phyloP scores from a whole-genome alignment of 2,113 vertebrate genomes.

The Bungarus multicinctus region DNA sequence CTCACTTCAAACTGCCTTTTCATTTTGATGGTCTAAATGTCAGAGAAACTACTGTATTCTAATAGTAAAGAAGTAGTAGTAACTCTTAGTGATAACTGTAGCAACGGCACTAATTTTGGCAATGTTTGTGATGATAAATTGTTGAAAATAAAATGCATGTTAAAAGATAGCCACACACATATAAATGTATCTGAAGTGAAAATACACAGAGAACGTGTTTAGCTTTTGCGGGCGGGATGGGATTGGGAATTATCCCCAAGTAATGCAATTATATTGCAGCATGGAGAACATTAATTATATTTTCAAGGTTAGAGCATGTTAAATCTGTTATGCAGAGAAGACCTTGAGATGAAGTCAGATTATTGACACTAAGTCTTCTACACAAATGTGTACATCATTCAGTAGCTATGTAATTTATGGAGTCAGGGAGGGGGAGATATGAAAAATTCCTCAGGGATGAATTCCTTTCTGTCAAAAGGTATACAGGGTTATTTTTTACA shows the following conservation, averaged over 20 bases:
- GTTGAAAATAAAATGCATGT: not conserved
- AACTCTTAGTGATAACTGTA: not conserved
- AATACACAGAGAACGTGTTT: not conserved
- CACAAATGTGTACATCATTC: conserved; percentile 5
- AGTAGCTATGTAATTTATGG: conserved; percentile 14
- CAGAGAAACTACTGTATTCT: not conserved
- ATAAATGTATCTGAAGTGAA: conserved; percentile 5
- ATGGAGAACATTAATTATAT: conserved; percentile 22
- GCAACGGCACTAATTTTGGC: not conserved
- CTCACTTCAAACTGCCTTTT: conserved; percentile 1
- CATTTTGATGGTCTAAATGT: not conserved
- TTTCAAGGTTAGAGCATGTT: conserved; percentile 21
- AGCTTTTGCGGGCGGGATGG: not conserved
- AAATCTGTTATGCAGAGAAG: not conserved
- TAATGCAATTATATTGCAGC: conserved; percentile 25
- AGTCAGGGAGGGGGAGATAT: not conserved
- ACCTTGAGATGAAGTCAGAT: not conserved
- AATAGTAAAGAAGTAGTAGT: not conserved
- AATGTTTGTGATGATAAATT: not conserved
- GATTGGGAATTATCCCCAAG: not conserved
- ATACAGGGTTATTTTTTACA: conserved; percentile 10
- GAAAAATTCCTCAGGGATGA: conserved; percentile 17
- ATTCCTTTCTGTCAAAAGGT: conserved; percentile 9
- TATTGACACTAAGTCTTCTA: conserved; percentile 16
- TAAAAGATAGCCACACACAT: not conserved